Evolutionary conservation across 2,888 invertebrate species (phyloP).

Genomic region (Melangyna quadrimaculata): DNA sequence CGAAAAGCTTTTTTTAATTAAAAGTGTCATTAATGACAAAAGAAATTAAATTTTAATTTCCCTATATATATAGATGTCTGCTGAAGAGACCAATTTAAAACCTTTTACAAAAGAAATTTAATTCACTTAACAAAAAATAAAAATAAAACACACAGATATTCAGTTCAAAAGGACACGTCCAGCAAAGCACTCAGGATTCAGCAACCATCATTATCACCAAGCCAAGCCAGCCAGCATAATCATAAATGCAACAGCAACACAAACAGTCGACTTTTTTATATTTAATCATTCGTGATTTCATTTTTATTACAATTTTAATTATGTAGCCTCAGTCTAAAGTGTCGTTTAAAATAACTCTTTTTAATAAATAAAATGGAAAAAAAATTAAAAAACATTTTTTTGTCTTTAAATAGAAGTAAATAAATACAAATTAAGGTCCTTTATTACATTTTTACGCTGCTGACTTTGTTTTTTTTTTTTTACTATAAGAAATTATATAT

Average conservation of each 20-base stretch:
- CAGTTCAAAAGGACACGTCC: constrained; percentile 17
- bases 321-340: constrained; percentile 39
- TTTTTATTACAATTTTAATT: constrained; percentile 70
- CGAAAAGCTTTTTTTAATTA: background rate
- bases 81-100: constrained; percentile 20
- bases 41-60: constrained; percentile 25
- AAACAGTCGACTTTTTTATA: constrained; percentile 20
- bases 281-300: constrained; percentile 58
- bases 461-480: constrained; percentile 24
- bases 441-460: constrained; percentile 41
- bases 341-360: constrained; percentile 24
- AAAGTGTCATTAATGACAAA: constrained; percentile 21
- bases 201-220: background rate
- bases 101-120: constrained; percentile 34
- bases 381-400: background rate
- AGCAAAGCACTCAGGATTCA: constrained; percentile 12
- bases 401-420: background rate
- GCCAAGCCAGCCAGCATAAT: background rate
- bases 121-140: constrained; percentile 35
- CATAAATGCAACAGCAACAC: constrained; percentile 4
- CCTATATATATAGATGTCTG: background rate
- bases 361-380: background rate
- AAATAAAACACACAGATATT: background rate
- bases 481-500: background rate
- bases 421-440: constrained; percentile 53